Base-by-base conservation (phyloP, 2,113 vertebrate genomes). In the Himantopus leucocephalus region DNA sequence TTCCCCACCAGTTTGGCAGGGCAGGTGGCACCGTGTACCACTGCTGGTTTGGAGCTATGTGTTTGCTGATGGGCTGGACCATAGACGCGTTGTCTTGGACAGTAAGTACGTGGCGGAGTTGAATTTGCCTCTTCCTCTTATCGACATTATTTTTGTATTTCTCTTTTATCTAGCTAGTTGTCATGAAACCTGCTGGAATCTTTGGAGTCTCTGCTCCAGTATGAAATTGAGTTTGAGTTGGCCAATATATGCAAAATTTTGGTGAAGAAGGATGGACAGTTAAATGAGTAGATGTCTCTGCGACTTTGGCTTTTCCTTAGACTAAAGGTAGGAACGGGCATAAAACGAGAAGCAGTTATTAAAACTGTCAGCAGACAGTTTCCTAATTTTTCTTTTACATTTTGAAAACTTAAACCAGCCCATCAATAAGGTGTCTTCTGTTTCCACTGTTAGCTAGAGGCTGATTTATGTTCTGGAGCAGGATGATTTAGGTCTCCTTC, bases 391-490 rank as follows among this genome's bases (percentile, higher is more conserved):
- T 34, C 70, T 50, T 67, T n/a, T 20, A 19, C 21, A 5, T 67
- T 53, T 74, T 82, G 32, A 84, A 80, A 77, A 30, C 43, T 8
- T 11, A 59, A 68, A 45, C 37, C 60, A 71, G 41, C 67, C 56
- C 73, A 74, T 90, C 88, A 62, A 21, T 76, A 45, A 70, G 5
- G 59, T 59, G 15, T 84, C 80, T 76, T 34, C 47, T 67, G 20
- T 43, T 58, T 24, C 41, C 34, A 22, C 50, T 70, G 67, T 35
- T 62, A 48, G 76, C 70, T 11, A 39, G 45, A 86, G 37, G 56
- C 63, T 95, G 88, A 86, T 96, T 93, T 83, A 83, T 90, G 43
- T 24, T 75, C 72, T 63, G 37, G 53, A 67, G 19, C 1, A 3
- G 32, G n/a, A 63, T 58, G 59, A 55, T 94, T 95, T 80, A 73